These are phyloP conservation scores for Amorpha juglandis DNA, from an alignment of 2,888 invertebrate species.

Conservation along the genomic window DNA sequence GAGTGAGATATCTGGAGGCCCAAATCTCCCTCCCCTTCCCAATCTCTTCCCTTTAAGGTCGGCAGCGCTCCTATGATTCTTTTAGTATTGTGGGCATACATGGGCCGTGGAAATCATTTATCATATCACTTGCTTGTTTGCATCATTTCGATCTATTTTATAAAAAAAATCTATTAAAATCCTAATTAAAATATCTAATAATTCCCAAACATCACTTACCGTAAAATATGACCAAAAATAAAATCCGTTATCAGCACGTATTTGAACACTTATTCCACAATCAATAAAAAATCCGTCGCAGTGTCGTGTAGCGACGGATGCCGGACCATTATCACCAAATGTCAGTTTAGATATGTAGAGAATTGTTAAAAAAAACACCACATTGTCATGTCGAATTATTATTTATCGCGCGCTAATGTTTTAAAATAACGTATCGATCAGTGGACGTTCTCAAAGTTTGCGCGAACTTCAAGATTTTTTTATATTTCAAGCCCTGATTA, in stretches of 20 bases:
- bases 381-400: conserved; percentile 34
- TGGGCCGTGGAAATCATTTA: too few species aligned
- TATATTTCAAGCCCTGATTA: too few species aligned
- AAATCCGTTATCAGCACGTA: not conserved
- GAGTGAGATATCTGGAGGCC: too few species aligned
- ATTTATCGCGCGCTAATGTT: conserved; percentile 50
- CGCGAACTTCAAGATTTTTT: not conserved
- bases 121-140: too few species aligned
- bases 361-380: conserved; percentile 30
- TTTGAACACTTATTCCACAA: conserved; percentile 23
- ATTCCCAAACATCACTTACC: not conserved
- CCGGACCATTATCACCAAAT: conserved; percentile 51
- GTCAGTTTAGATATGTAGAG: conserved; percentile 53
- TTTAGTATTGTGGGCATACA: too few species aligned
- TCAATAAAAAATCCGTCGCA: conserved; percentile 19
- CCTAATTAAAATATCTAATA: not conserved
- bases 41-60: too few species aligned
- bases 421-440: conserved; percentile 15
- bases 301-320: conserved; percentile 43
- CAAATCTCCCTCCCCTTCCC: too few species aligned
- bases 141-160: too few species aligned
- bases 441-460: conserved; percentile 21
- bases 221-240: not conserved
- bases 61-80: too few species aligned
- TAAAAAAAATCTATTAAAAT: not conserved